Evolutionary conservation across 2,113 vertebrate species (phyloP).

Genomic region (Tragelaphus buxtoni): DNA sequence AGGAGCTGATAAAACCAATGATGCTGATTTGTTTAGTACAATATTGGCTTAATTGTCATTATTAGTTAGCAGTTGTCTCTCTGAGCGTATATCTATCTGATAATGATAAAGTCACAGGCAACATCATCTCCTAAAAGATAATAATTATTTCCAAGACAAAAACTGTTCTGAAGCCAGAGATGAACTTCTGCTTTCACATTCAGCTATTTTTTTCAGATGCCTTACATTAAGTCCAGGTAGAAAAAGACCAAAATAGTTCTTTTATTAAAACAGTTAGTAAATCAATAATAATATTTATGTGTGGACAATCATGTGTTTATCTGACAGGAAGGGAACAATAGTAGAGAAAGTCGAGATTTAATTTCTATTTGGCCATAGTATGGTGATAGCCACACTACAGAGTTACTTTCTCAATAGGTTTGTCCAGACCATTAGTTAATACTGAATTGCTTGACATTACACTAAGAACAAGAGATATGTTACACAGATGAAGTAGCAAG

Average conservation of each 20-base stretch:
- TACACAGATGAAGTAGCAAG: neutral
- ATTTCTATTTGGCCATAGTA: neutral
- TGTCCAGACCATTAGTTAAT: neutral
- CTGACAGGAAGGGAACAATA: neutral
- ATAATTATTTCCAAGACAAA: neutral
- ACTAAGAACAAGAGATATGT: neutral
- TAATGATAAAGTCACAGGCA: slow-evolving; percentile 20
- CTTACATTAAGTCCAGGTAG: neutral
- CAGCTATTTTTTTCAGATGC: neutral
- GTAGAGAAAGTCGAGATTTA: neutral
- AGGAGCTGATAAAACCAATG: neutral
- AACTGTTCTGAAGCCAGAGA: neutral
- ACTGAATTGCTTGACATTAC: neutral
- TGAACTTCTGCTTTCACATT: neutral
- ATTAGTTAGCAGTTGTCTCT: neutral
- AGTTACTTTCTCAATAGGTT: neutral
- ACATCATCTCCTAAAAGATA: neutral
- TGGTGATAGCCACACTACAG: neutral
- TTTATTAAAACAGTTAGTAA: neutral
- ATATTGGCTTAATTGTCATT: neutral
- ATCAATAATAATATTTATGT: neutral
- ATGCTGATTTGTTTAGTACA: neutral
- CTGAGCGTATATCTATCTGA: neutral
- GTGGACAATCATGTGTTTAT: neutral
- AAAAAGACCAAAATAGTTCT: neutral